Conservation (phyloP, 2,797 vertebrate species). For the Rhynchonycteris naso region DNA sequence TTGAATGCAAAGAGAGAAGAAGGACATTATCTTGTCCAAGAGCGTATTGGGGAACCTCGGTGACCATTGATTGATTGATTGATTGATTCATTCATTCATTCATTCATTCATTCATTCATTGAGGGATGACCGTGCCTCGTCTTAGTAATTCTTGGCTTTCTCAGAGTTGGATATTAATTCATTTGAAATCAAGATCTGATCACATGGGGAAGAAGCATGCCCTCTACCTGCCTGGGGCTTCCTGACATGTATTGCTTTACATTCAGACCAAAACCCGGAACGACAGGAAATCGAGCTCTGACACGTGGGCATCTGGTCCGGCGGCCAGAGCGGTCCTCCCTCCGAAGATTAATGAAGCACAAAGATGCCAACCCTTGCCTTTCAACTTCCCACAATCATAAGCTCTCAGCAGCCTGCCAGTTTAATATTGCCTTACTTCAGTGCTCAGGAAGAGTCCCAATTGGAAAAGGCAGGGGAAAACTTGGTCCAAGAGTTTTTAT, state of each 20-base stretch:
- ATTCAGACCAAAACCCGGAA: slow-evolving; percentile 59
- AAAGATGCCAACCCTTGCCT: slow-evolving; percentile 72
- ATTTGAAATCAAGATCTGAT: not conserved
- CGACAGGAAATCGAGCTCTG: slow-evolving; percentile 60
- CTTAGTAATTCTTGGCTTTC: not conserved
- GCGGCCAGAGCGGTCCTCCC: slow-evolving; percentile 62
- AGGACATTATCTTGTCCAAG: not conserved
- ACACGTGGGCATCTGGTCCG: slow-evolving; percentile 63
- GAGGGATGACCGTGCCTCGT: not conserved
- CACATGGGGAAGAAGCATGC: not conserved
- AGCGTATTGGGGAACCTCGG: not conserved
- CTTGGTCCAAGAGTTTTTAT: slow-evolving; percentile 82
- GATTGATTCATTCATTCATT: not conserved
- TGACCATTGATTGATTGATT: not conserved
- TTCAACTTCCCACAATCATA: slow-evolving; percentile 68
- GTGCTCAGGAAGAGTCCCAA: slow-evolving; percentile 72
- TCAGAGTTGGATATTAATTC: slow-evolving; percentile 14
- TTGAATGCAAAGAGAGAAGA: not conserved
- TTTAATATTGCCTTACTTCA: slow-evolving; percentile 68
- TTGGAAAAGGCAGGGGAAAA: slow-evolving; percentile 78
- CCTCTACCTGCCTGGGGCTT: not conserved
- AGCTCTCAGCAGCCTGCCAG: slow-evolving; percentile 61
- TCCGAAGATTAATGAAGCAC: slow-evolving; percentile 76
- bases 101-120: not conserved
- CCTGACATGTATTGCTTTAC: slow-evolving; percentile 60